Conservation (phyloP, 2,888 invertebrate genomes). For the Salticus scenicus region DNA sequence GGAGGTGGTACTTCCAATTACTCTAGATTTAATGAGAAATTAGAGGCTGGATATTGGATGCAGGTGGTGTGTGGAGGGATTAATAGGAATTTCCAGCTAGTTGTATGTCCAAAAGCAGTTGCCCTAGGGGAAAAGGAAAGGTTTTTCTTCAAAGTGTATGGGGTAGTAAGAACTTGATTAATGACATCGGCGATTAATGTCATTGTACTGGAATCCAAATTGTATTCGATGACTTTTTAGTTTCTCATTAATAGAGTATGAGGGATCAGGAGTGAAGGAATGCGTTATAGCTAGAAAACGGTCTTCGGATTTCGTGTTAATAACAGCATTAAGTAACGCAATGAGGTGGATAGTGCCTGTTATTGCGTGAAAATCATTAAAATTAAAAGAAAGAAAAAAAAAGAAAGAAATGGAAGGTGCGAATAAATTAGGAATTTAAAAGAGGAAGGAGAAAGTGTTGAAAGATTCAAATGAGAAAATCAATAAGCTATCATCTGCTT, state of each 20-base stretch:
- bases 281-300: background rate
- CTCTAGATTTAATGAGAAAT: conserved; percentile 69
- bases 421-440: conserved; percentile 4
- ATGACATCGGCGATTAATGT: conserved; percentile 67
- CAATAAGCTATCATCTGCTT: background rate
- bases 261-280: background rate
- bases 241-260: conserved; percentile 51
- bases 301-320: conserved; percentile 42
- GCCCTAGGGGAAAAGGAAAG: conserved; percentile 48
- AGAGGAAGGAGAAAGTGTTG: background rate
- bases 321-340: conserved; percentile 48
- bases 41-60: conserved; percentile 64
- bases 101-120: conserved; percentile 35
- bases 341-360: conserved; percentile 25
- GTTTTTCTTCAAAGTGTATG: conserved; percentile 53
- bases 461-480: background rate
- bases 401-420: background rate
- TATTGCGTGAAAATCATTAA: conserved; percentile 44
- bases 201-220: conserved; percentile 60
- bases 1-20: conserved; percentile 56
- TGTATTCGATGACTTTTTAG: conserved; percentile 65
- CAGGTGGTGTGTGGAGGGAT: conserved; percentile 33
- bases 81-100: conserved; percentile 59
- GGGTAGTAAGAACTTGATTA: conserved; percentile 45
- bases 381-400: conserved; percentile 25